Conservation (phyloP, 1,140 invertebrate genomes). For the Drosophila murphyi region DNA sequence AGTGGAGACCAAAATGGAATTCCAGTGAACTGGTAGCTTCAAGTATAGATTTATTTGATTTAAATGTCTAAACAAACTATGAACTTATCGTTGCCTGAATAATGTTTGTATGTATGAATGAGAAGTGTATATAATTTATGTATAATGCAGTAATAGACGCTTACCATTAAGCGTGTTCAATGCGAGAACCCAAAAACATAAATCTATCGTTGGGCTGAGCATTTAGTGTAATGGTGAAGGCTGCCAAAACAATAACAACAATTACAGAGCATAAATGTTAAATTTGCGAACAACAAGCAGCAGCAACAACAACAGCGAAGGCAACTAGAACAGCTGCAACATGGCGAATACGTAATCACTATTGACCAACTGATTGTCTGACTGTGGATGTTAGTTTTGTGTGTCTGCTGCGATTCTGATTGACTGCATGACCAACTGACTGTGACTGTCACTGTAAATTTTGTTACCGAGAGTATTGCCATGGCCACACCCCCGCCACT, state of each 20-base stretch:
- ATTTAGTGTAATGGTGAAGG: slow-evolving; percentile 7
- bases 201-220: not conserved
- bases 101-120: not conserved
- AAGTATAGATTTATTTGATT: too few relatives aligned
- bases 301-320: not conserved
- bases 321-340: slow-evolving; percentile 4
- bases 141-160: too few relatives aligned
- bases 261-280: slow-evolving; percentile 26
- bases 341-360: slow-evolving; percentile 37
- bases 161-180: not conserved
- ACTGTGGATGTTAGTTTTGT: slow-evolving; percentile 3
- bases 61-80: too few relatives aligned
- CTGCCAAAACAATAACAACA: slow-evolving; percentile 23
- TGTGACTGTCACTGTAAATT: slow-evolving; percentile 12
- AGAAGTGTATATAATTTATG: too few relatives aligned
- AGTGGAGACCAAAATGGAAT: too few relatives aligned
- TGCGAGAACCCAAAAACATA: not conserved
- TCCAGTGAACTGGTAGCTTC: too few relatives aligned
- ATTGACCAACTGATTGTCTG: slow-evolving; percentile 39
- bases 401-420: slow-evolving; percentile 28
- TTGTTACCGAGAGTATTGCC: not conserved
- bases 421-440: slow-evolving; percentile 41
- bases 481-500: slow-evolving; percentile 1
- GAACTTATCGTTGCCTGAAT: not conserved
- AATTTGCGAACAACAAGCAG: slow-evolving; percentile 21